These are phyloP conservation scores for Saccostrea glomerata DNA, from an alignment of 1,140 invertebrate genomes.

Conservation along the genomic window DNA sequence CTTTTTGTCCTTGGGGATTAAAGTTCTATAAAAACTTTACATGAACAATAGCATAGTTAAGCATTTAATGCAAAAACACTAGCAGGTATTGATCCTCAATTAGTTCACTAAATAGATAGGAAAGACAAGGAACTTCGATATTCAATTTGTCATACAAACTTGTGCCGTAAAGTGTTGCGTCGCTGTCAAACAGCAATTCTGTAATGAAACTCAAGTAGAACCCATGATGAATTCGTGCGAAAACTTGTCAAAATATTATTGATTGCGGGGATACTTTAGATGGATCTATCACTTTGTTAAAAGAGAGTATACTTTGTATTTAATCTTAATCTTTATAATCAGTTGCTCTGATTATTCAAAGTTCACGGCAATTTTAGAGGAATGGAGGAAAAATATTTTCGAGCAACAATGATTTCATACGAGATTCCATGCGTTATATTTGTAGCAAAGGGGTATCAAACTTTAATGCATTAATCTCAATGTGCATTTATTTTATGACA, in stretches of 20 bases:
- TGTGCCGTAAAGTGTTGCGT: background rate
- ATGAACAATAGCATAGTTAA: background rate
- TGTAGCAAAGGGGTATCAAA: no score
- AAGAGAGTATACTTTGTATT: background rate
- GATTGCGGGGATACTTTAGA: background rate
- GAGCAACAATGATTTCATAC: no score
- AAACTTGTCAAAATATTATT: constrained; percentile 35
- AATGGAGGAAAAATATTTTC: no score
- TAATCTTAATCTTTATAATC: no score
- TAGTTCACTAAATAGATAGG: constrained; percentile 3
- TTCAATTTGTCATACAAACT: constrained; percentile 14
- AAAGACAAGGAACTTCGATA: background rate
- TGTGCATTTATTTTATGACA: background rate
- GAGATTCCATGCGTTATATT: no score
- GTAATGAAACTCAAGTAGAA: constrained; percentile 27
- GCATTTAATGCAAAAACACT: background rate
- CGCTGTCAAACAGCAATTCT: background rate
- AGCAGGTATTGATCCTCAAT: background rate
- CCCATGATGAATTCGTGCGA: background rate
- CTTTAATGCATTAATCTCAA: no score
- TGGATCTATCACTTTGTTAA: background rate
- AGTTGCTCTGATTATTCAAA: no score
- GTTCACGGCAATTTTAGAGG: no score
- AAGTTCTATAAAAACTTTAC: background rate
- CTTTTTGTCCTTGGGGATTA: background rate